Base-by-base conservation (phyloP, 2,888 invertebrate species). In the Arctia plantaginis region DNA sequence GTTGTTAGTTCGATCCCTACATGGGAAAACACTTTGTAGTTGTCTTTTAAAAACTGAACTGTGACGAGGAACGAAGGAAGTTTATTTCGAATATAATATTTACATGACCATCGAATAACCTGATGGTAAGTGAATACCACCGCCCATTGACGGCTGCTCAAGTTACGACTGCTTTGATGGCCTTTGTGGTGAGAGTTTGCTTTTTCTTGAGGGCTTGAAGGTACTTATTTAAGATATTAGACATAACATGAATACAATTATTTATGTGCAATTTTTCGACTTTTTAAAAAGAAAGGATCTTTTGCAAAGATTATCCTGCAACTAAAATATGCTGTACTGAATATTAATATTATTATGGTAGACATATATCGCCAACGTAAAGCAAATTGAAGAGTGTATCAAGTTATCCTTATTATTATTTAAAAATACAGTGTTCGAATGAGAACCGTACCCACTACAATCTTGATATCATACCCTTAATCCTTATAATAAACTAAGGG, bases 11-110 rank as follows among this genome's bases (percentile, higher is more conserved):
- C n/a, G n/a, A n/a, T n/a, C n/a, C n/a, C n/a, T n/a, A 18, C 4
- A 3, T 39, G 39, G 55, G 41, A 64, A 59, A 8, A 47, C 72
- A 64, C 23, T 27, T 62, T 41, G 0, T 66, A 71, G 71, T 76
- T 6, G n/a, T 72, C 20, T 72, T 44, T 44, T 44, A 2, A 44
- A 44, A 3, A 18, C 18, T 44, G 2, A 44, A 44, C 44, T 44
- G 1, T 44, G 15, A 44, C 18, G 15, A 18, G 18, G 44, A 44
- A 47, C 20, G 6, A 18, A 4, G 6, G 20, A 18, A 20, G 18
- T 47, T 20, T 20, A 47, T 47, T 47, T 20, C 6, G 18, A 47
- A 47, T 18, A 18, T 18, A 47, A 18, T 18, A 47, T 47, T 18
- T 13, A 13, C 0, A 44, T 3, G 12, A 41, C n/a, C n/a, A 44